Base-by-base conservation (phyloP, 2,113 vertebrate genomes). In the Pithys albifrons region DNA sequence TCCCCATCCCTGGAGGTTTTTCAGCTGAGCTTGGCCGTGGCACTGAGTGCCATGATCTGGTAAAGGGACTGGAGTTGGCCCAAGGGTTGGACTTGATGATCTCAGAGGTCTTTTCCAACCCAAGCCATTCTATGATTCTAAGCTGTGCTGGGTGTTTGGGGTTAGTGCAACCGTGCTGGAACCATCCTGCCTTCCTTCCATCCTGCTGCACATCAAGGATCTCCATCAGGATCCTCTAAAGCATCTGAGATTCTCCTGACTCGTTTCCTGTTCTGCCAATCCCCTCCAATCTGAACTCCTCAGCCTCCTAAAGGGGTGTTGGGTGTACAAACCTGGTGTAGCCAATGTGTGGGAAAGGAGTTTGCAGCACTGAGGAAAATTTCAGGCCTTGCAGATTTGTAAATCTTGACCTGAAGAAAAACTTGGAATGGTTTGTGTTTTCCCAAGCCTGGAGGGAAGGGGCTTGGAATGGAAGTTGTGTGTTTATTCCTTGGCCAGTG, bases 401-500 rank as follows among this genome's bases (percentile, higher is more conserved):
- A 69, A 95, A 96, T 74, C 51, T 54, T 85, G 88, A 51, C 85
- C 73, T 59, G 62, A 52, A 86, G 54, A 78, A 28, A 82, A 91
- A 91, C 58, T 72, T 45, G 58, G 69, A 88, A 39, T 64, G 11
- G 49, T 93, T 84, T 86, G 43, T 91, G 82, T 93, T 61, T 5
- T 85, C 41, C 28, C 19, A 88, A 51, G 35, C 83, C 55, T 45
- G 79, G 65, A 72, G 72, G 72, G 95, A 86, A 84, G 79, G 77
- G 61, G 41, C 41, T 41, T 41, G 41, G 76, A 35, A 25, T 79
- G 65, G 85, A 94, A 95, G 89, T 75, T 51, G 48, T 88, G 84
- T 91, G 70, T 95, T 94, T 92, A 73, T 92, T 91, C 77, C 29
- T 80, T 80, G 73, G 88, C 76, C 80, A 31, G 27, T 64, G 85